Evolutionary conservation across 2,113 vertebrate species (phyloP), one percentile per base, ranked within the genome.

Genomic region (Brachypteracias leptosomus): DNA sequence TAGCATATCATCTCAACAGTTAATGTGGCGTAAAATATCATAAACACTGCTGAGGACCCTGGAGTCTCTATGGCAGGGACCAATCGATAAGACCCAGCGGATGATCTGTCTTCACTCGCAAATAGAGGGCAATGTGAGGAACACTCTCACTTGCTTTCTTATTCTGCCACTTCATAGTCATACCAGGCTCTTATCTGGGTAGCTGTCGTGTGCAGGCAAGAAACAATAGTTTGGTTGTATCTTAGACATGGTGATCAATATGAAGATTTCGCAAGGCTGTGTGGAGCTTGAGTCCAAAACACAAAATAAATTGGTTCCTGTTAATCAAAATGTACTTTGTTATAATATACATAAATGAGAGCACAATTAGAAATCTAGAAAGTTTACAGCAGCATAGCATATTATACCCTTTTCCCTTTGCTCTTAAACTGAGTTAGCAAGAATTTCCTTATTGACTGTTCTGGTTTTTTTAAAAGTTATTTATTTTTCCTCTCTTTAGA

Each of bases 11-110:
- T 93, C 92, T 92, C 91, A 62, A 40, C 67, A 72, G 96, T 73
- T 97, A 97, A 97, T 93, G 93, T 93, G 88, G 90, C 40, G 62
- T 92, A 95, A 96, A 96, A 96, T 92, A 96, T 94, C 96, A 89
- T 70, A 87, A 91, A 95, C 95, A 70, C 94, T 73, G 79, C 93
- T 67, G 94, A 76, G 80, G 93, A 81, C 92, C 82, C 81, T 90
- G 36, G 91, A 85, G 84, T 85, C 70, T 72, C 15, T 17, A 13
- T 49, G 58, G 86, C 72, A 36, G 16, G 11, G 55, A 55, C 74
- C 38, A 55, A 93, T 96, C 95, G 19, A 92, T 91, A 42, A 51
- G 44, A 38, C 75, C 42, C 28, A 13, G 46, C 55, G 36, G 85
- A 89, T 91, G 79, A 58, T 88, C 68, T 84, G 38, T 87, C 63